A percentile compares a stretch with the other conserved stretches of the same genome.
Evolutionary conservation across 1,140 invertebrate genomes (phyloP).

Genomic region (Panulirus ornatus): DNA sequence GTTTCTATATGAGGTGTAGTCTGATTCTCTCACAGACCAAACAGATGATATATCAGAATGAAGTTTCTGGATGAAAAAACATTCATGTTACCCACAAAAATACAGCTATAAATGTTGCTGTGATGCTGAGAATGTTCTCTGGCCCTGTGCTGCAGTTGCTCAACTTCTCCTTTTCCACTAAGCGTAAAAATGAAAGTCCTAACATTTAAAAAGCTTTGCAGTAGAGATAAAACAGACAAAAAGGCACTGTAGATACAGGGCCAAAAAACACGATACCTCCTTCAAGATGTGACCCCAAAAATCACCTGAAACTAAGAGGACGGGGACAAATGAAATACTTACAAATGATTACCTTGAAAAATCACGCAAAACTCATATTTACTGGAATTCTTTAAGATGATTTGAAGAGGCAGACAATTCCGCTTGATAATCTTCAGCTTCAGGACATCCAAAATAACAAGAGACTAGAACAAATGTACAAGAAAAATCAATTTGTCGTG

Average conservation of each 20-base stretch:
- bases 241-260: slow-evolving; percentile 73
- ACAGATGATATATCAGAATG: slow-evolving; percentile 35
- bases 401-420: slow-evolving; percentile 43
- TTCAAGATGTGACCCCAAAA: slow-evolving; percentile 64
- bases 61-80: slow-evolving; percentile 24
- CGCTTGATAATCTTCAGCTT: slow-evolving; percentile 24
- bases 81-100: slow-evolving; percentile 65
- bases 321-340: slow-evolving; percentile 55
- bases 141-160: slow-evolving; percentile 72
- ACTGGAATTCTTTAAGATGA: slow-evolving; percentile 34
- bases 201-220: slow-evolving; percentile 68
- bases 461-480: slow-evolving; percentile 71
- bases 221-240: slow-evolving; percentile 64
- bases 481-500: slow-evolving; percentile 60
- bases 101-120: slow-evolving; percentile 58
- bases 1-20: slow-evolving; percentile 52
- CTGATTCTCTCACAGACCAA: slow-evolving; percentile 35
- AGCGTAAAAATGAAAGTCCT: slow-evolving; percentile 60
- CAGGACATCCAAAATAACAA: slow-evolving; percentile 29
- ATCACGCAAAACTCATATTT: slow-evolving; percentile 57
- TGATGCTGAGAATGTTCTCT: slow-evolving; percentile 66
- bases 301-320: slow-evolving; percentile 35
- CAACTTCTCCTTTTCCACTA: slow-evolving; percentile 48
- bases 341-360: slow-evolving; percentile 43
- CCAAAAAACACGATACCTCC: slow-evolving; percentile 62